Base-by-base conservation (phyloP, 1,140 invertebrate genomes). In the Argopecten irradians region DNA sequence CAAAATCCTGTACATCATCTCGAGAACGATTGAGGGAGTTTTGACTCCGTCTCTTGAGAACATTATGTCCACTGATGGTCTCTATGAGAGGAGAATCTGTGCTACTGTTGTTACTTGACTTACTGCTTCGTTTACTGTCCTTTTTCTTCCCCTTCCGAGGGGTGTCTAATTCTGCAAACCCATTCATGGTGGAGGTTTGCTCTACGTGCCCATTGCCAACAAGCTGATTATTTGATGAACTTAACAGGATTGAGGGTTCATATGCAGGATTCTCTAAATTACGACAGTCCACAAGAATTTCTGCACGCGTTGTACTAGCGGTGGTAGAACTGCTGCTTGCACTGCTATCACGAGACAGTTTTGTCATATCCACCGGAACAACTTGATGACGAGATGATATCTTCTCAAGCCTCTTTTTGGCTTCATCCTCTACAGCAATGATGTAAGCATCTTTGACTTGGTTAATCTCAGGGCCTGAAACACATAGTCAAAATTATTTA, bases 391-490 rank as follows among this genome's bases (percentile, higher is more conserved):
- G 97, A 89, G 98, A 97, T 84, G 98, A 98, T 92, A 99, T 97
- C 93, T 97, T 97, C 96, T 99, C 98, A 94, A 99, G 96, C 93
- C 98, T 97, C 96, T 99, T 98, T 93, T 97, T 96, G 90, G 97
- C 98, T 96, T 98, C 96, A 96, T 98, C 98, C 96, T 99, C 98
- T 93, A 99, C 98, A 85, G 98, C 98, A 95, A 99, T 99, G 96
- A 99, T 98, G 96, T 99, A 99, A 86, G 98, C 98, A 97, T 99
- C 98, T 95, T 98, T 98, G 92, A 99, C 98, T 95, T 98, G 97
- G 90, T 96, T 96, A 96, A 97, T 97, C 92, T 97, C 97, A 39
- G 97, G 97, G 95, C 98, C 98, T 98, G 97, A 91, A 97, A 96
- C 94, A 96, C 28, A 71, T n/a, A 71, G n/a, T 71, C 22, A 71